These are phyloP conservation scores for Cepaea nemoralis DNA, from an alignment of 1,140 invertebrate species.

Conservation along the genomic window DNA sequence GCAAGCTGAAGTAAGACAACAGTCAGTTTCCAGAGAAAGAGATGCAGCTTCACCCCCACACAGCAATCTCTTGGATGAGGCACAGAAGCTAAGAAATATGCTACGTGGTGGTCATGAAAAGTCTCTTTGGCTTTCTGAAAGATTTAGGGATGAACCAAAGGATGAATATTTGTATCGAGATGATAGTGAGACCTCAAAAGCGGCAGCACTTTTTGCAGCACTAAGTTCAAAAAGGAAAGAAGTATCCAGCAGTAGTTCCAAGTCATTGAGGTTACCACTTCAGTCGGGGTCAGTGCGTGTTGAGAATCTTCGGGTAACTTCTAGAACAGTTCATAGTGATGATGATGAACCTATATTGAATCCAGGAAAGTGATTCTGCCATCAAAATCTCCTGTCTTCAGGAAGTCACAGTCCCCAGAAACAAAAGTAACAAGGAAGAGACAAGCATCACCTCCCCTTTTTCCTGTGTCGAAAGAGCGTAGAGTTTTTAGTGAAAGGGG, in stretches of 20 bases:
- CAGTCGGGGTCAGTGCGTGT: not conserved
- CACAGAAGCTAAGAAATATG: not conserved
- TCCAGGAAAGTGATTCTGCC: too few species aligned
- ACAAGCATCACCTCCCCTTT: not conserved
- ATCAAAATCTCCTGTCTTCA: too few species aligned
- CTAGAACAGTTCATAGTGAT: not conserved
- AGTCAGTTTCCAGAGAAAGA: not conserved
- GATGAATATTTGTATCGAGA: constrained; percentile 35
- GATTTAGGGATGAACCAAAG: constrained; percentile 32
- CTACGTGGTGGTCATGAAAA: not conserved
- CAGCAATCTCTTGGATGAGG: not conserved
- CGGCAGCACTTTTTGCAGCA: not conserved
- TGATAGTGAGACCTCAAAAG: not conserved
- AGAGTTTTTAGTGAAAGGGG: not conserved
- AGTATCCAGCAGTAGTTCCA: not conserved
- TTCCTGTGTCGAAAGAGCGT: not conserved
- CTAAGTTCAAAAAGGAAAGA: constrained; percentile 9
- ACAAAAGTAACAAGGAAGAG: not conserved
- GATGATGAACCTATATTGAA: constrained; percentile 23
- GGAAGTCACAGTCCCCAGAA: too few species aligned
- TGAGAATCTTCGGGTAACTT: constrained; percentile 34
- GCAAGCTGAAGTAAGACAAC: not conserved
- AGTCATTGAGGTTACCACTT: not conserved
- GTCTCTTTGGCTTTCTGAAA: not conserved
- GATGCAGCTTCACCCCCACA: not conserved